Evolutionary conservation across 2,113 vertebrate species (phyloP).

Genomic region (Prochilodus magdalenae): DNA sequence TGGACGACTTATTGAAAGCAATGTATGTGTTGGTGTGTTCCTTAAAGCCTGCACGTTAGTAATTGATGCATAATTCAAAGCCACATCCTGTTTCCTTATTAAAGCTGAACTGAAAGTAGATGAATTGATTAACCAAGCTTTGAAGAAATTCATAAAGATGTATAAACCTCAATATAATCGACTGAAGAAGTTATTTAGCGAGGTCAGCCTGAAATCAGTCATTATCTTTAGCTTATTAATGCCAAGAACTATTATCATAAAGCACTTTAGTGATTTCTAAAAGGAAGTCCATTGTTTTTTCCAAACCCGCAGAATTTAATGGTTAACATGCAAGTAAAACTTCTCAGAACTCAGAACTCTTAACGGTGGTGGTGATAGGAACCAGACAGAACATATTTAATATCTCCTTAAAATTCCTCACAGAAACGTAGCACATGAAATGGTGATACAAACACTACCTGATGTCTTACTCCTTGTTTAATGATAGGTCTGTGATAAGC

Average conservation of each 20-base stretch:
- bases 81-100: neutral
- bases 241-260: neutral
- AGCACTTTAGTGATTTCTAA: neutral
- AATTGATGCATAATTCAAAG: neutral
- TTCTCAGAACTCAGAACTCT: too few relatives aligned
- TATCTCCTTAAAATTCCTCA: too few relatives aligned
- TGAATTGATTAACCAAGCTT: neutral
- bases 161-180: neutral
- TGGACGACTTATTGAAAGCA: slow-evolving; percentile 8
- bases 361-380: too few relatives aligned
- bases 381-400: too few relatives aligned
- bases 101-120: neutral
- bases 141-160: neutral
- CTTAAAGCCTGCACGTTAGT: neutral
- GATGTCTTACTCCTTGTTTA: too few relatives aligned
- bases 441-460: too few relatives aligned
- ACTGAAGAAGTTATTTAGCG: neutral
- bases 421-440: too few relatives aligned
- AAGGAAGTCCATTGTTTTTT: neutral
- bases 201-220: neutral
- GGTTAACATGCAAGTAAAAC: neutral
- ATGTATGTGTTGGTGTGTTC: neutral
- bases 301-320: neutral
- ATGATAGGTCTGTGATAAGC: too few relatives aligned
- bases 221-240: neutral